Base-by-base conservation (phyloP, 2,888 invertebrate species). In the Trichogramma dendrolimi region DNA sequence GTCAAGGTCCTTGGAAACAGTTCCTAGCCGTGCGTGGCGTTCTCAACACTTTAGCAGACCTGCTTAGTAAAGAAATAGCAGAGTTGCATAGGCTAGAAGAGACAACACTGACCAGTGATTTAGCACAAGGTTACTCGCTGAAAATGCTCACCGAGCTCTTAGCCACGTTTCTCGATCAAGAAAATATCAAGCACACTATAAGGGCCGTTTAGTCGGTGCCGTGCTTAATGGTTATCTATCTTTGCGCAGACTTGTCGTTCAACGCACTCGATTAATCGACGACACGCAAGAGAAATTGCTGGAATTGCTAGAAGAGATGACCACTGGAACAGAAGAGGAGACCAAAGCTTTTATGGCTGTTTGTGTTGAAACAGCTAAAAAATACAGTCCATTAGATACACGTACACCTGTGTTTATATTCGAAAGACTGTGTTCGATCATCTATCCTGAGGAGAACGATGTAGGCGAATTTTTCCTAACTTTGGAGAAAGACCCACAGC, bases 341-440 rank as follows among this genome's bases (percentile, higher is more conserved):
- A 96, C 96, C 0, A 91, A 92, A 54, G 93, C 95, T 64, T 98
- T 98, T 76, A 98, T 98, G 96, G 89, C 93, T 8, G 93, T 97
- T 40, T 95, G 97, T 76, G 94, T 98, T 38, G 92, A 96, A 79
- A 96, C 97, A 0, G 92, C 97, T 2, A 90, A 93, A 75, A 94
- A 93, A 73, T 92, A 91, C 72, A 92, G 92, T 54, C 83, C 90
- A 42, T 92, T 93, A 75, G 97, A 98, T 80, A 90, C 96, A 67
- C 87, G 94, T 68, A 97, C 98, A 0, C 98, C 98, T 0, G 96
- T 97, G 4, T 98, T 98, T 77, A 95, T 98, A 67, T 98, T 97
- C 78, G 98, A 98, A 81, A 84, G 97, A 48, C 85, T 98, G 4
- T 97, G 97, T 76, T 96, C 96, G 27, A 95, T 97, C 67, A 97